These are phyloP conservation scores for Dryobota labecula DNA, from an alignment of 2,888 invertebrate genomes.

Conservation along the genomic window DNA sequence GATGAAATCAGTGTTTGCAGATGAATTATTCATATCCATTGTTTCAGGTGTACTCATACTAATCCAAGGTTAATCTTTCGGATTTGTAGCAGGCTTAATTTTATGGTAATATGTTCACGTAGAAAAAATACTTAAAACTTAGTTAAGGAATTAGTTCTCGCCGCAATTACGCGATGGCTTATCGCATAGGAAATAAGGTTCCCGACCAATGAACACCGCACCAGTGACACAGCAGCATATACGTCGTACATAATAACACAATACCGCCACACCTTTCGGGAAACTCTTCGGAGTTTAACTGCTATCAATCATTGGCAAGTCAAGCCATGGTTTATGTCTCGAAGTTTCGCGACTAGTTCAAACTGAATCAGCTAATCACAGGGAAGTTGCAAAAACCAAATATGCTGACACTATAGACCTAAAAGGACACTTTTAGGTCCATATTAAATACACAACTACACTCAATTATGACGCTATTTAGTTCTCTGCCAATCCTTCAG, in stretches of 20 bases:
- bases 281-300: background rate
- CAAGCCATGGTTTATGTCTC: no score
- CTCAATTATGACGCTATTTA: background rate
- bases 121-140: background rate
- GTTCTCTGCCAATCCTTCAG: background rate
- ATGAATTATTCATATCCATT: conserved; percentile 70
- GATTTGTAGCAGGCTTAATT: conserved; percentile 24
- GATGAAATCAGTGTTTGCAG: conserved; percentile 47
- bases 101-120: conserved; percentile 10
- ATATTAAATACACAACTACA: no score
- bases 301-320: background rate
- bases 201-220: background rate
- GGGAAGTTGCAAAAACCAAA: background rate
- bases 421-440: no score
- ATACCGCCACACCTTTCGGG: background rate
- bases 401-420: background rate
- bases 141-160: background rate
- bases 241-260: background rate
- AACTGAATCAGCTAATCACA: background rate
- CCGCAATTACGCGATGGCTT: background rate
- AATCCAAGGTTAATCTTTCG: conserved; percentile 46
- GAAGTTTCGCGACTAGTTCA: background rate
- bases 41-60: conserved; percentile 54
- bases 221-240: background rate
- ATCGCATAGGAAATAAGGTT: background rate